Percentiles rank a stretch among this genome's conserved stretches.
Conservation (phyloP, 2,797 vertebrate species). For the Loriculus beryllinus region DNA sequence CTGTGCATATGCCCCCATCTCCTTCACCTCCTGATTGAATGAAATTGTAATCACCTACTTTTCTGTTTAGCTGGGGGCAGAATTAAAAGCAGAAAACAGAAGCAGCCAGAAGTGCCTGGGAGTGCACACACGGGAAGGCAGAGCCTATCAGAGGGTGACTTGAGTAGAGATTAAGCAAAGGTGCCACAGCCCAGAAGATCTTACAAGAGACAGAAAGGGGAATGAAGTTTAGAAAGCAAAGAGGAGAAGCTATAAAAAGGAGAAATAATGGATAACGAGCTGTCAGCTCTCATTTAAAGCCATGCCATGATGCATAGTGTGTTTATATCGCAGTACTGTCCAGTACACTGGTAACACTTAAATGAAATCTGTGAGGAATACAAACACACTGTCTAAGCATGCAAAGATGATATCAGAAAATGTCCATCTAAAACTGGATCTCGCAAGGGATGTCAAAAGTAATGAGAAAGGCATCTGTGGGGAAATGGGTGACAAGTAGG, state of each 20-base stretch:
- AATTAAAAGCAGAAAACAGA: constrained; percentile 34
- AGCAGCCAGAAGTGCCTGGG: neutral
- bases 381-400: neutral
- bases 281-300: neutral
- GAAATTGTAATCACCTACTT: constrained; percentile 16
- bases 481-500: neutral
- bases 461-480: neutral
- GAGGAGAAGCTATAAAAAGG: neutral
- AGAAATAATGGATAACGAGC: neutral
- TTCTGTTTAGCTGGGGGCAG: constrained; percentile 18
- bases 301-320: neutral
- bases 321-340: neutral
- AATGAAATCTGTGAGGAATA: neutral
- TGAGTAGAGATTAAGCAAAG: neutral
- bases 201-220: neutral
- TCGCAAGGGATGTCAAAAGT: neutral
- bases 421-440: neutral
- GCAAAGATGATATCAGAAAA: neutral
- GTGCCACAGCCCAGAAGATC: neutral
- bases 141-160: neutral
- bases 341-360: neutral
- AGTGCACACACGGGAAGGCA: neutral
- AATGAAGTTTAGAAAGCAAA: neutral
- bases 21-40: constrained; percentile 28
- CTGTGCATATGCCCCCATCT: constrained; percentile 10